A percentile compares a stretch with the other conserved stretches of the same genome.
phyloP scores from a whole-genome alignment of 2,797 vertebrate species.

The Hippoglossus hippoglossus region DNA sequence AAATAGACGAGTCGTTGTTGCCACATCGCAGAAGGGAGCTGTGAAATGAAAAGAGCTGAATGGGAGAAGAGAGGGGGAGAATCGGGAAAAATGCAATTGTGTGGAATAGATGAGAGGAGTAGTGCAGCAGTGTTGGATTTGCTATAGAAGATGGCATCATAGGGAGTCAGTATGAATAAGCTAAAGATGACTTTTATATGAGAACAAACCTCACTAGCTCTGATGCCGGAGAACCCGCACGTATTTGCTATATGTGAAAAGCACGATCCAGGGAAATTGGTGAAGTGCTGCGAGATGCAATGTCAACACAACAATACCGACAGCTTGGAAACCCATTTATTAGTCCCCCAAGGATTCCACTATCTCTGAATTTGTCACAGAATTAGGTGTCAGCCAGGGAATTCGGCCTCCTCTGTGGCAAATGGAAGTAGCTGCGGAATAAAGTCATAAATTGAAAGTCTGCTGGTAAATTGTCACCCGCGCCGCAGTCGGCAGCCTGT shows the following conservation, averaged over 20 bases:
- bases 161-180: conserved; percentile 29
- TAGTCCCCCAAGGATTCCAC: conserved; percentile 54
- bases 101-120: conserved; percentile 5
- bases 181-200: conserved; percentile 30
- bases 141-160: conserved; percentile 12
- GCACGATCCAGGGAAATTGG: conserved; percentile 50
- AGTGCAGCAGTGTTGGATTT: not conserved
- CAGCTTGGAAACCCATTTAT: conserved; percentile 68
- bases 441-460: conserved; percentile 57
- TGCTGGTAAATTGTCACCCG: conserved; percentile 41
- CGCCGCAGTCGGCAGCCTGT: conserved; percentile 29
- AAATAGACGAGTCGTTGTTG: conserved; percentile 6
- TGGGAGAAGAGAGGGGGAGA: not conserved
- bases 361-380: conserved; percentile 57
- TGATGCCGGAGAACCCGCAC: conserved; percentile 22
- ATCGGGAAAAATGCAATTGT: conserved; percentile 3
- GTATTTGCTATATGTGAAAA: conserved; percentile 36
- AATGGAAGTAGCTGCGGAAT: conserved; percentile 55
- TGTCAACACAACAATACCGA: conserved; percentile 66
- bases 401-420: conserved; percentile 39
- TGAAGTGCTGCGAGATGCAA: conserved; percentile 52
- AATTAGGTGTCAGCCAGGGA: conserved; percentile 53
- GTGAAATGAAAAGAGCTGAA: conserved; percentile 16
- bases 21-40: conserved; percentile 3
- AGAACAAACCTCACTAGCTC: conserved; percentile 39